A percentile compares a stretch with the other conserved stretches of the same genome.
Evolutionary conservation across 2,888 invertebrate genomes (phyloP).

Genomic region (Stictocephala bisonia): DNA sequence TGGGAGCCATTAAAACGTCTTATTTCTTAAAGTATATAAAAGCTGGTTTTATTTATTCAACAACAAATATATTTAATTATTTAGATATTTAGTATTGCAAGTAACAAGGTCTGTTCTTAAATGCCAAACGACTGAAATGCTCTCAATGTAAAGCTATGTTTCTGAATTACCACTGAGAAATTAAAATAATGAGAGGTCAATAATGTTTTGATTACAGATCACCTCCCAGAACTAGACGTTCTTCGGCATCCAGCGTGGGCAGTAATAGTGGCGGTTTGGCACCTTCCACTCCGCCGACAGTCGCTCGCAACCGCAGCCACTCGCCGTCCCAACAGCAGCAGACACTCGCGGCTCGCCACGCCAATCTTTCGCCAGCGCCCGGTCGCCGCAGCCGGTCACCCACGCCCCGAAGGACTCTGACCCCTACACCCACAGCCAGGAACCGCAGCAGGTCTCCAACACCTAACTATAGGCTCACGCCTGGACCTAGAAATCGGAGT

Average conservation of each 20-base stretch:
- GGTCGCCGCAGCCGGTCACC: constrained; percentile 51
- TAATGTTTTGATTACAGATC: constrained; percentile 65
- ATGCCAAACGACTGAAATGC: no score
- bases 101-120: no score
- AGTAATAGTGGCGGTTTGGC: constrained; percentile 63
- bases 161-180: no score
- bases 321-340: constrained; percentile 58
- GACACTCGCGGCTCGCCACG: no score
- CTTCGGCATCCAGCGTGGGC: constrained; percentile 67
- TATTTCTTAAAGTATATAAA: no score
- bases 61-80: no score
- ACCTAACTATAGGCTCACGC: constrained; percentile 31
- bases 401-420: constrained; percentile 37
- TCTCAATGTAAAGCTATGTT: no score
- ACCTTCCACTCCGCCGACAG: constrained; percentile 40
- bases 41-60: no score
- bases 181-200: no score
- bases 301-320: constrained; percentile 54
- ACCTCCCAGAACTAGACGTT: constrained; percentile 67
- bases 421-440: neutral
- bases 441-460: constrained; percentile 46
- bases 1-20: no score
- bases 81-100: no score
- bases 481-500: constrained; percentile 16
- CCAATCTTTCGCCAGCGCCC: constrained; percentile 56